phyloP scores from a whole-genome alignment of 2,797 vertebrate species.

The Molossus molossus region DNA sequence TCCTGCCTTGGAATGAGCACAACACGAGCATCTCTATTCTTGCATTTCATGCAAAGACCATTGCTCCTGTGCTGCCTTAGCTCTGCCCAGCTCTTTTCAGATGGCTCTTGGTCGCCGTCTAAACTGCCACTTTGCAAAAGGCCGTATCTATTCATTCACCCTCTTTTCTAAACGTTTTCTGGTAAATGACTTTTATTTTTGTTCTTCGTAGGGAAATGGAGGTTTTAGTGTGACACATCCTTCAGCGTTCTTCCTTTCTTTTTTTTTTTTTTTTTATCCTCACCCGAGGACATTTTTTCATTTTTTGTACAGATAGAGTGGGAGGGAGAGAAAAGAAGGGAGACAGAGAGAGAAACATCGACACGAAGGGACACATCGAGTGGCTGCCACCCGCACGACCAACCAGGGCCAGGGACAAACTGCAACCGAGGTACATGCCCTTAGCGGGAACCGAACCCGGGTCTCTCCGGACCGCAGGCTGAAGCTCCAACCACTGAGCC shows the following conservation, averaged over 20 bases:
- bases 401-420: too few relatives aligned
- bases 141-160: neutral
- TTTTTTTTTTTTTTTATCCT: too few relatives aligned
- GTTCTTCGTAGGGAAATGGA: neutral
- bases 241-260: neutral
- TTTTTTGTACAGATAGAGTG: too few relatives aligned
- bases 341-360: too few relatives aligned
- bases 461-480: too few relatives aligned
- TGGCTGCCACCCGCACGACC: too few relatives aligned
- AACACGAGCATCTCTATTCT: neutral
- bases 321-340: too few relatives aligned
- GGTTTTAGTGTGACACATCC: neutral
- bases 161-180: neutral
- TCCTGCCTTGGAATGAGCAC: neutral
- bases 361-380: too few relatives aligned
- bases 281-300: too few relatives aligned
- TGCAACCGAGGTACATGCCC: too few relatives aligned
- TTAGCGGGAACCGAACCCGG: too few relatives aligned
- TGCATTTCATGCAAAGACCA: neutral
- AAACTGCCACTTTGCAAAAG: neutral
- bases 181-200: neutral
- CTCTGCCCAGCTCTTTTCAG: slow-evolving; percentile 3
- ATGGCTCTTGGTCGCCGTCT: neutral
- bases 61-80: neutral
- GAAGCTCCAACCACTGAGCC: too few relatives aligned